Conservation (phyloP, 2,797 vertebrate genomes). For the Tapera naevia region DNA sequence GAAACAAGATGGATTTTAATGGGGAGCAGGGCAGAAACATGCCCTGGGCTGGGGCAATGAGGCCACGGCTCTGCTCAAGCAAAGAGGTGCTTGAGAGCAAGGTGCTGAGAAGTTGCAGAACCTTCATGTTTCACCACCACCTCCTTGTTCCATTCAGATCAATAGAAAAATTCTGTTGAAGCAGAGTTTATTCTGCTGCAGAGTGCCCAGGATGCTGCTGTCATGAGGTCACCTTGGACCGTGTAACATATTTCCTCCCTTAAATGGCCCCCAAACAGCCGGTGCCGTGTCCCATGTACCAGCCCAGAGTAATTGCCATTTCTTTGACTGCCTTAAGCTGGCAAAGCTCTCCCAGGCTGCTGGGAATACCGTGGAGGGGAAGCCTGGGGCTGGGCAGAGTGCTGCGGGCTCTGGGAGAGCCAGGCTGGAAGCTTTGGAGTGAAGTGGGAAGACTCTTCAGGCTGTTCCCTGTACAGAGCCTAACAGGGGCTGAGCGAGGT, state of each 20-base stretch:
- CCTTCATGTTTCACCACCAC: rapidly evolving
- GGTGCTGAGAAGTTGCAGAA: background rate
- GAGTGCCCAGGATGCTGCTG: background rate
- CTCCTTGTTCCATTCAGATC: background rate
- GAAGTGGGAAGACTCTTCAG: background rate
- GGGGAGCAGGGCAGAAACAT: background rate
- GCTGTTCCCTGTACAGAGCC: background rate
- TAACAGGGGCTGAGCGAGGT: background rate
- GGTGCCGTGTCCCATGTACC: background rate
- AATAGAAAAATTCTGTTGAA: background rate
- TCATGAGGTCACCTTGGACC: background rate
- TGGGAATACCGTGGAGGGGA: background rate
- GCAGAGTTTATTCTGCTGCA: background rate
- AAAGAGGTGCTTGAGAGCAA: no score
- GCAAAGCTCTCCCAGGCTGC: background rate
- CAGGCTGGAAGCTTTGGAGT: background rate
- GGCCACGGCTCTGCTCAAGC: background rate
- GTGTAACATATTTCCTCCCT: background rate
- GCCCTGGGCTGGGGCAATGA: background rate
- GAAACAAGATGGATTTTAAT: no score
- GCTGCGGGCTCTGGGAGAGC: background rate
- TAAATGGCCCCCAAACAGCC: rapidly evolving
- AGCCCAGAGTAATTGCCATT: background rate
- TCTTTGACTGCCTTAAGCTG: background rate
- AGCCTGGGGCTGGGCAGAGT: background rate